A percentile compares a stretch with the other conserved stretches of the same genome.
phyloP scores from a whole-genome alignment of 2,113 vertebrate genomes.

The Pelodiscus sinensis region DNA sequence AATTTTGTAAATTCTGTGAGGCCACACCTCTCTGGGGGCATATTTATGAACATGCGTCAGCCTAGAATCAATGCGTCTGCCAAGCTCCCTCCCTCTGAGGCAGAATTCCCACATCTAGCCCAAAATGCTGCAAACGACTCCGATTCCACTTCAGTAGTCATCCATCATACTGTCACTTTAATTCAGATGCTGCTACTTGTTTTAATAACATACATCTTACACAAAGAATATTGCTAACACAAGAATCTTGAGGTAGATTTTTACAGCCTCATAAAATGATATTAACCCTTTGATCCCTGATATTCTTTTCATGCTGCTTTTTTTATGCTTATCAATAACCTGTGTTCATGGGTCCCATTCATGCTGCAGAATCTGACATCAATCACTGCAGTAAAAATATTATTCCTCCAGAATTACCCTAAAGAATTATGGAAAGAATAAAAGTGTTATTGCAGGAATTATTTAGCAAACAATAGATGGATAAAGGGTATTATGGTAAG shows the following conservation, averaged over 20 bases:
- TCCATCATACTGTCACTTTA: conserved; percentile 96
- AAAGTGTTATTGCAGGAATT: conserved; percentile 85
- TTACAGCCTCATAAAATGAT: conserved; percentile 88
- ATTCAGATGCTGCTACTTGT: conserved; percentile 96
- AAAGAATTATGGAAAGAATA: conserved; percentile 85
- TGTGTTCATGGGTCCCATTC: conserved; percentile 68
- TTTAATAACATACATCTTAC: conserved; percentile 93
- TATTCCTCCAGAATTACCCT: conserved; percentile 76
- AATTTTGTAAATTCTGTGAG: conserved; percentile 87
- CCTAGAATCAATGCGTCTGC: conserved; percentile 88
- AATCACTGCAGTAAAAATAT: conserved; percentile 81
- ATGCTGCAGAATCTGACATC: conserved; percentile 72
- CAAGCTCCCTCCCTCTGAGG: conserved; percentile 81
- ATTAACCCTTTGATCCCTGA: conserved; percentile 87
- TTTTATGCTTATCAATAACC: conserved; percentile 84
- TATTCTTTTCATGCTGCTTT: conserved; percentile 69
- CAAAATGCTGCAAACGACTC: conserved; percentile 85
- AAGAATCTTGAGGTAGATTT: conserved; percentile 84
- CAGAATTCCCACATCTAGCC: conserved; percentile 86
- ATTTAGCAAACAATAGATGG: conserved; percentile 85
- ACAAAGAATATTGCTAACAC: conserved; percentile 89
- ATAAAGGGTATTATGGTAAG: conserved; percentile 83
- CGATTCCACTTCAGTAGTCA: conserved; percentile 84
- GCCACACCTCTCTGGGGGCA: conserved; percentile 89
- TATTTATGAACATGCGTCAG: conserved; percentile 86